Base-by-base conservation (phyloP, 1,140 invertebrate genomes). In the Choristoneura fumiferana region DNA sequence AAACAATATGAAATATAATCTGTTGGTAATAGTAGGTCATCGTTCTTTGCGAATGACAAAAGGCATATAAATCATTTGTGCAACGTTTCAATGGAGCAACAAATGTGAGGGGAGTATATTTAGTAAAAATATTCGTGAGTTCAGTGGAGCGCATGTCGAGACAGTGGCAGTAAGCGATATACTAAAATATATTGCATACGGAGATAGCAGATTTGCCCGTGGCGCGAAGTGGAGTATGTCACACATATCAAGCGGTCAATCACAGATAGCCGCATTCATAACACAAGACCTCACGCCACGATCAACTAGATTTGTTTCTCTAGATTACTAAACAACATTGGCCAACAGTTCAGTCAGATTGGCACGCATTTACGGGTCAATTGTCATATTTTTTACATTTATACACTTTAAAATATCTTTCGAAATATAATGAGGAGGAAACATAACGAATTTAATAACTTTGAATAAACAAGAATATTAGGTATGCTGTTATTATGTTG, bases 1-100 rank as follows among this genome's bases (percentile, higher is more conserved):
- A 63, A 59, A 65, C 52, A 67, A 33, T 63, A 36, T 36, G 53
- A 54, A 56, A 69, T 61, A 69, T 56, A 55, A 68, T 68, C 65
- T 56, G 38, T 58, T 56, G 43, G 43, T 49, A 49, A 49, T 54
- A 71, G 63, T 70, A 57, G 69, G 67, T 74, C 69, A 73, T 45
- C 58, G 64, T 63, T 70, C 61, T 66, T 64, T 63, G 66, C 62
- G 58, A 64, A 63, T 71, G 74, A 81, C 76, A 77, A 76, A 69
- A 65, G 57, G 38, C 63, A 71, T 63, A 81, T 83, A 80, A 85
- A 81, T 83, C 76, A 83, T 81, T 67, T 58, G 62, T 77, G 73
- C 71, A 77, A 77, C 71, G 69, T 72, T 80, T 78, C 69, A 72
- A 70, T 74, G 67, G 58, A 67, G 63, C 74, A 70, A 71, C 73